Evolutionary conservation across 2,797 vertebrate species (phyloP), one percentile per base, ranked within the genome.

Genomic region (Micropoecilia bifurca): DNA sequence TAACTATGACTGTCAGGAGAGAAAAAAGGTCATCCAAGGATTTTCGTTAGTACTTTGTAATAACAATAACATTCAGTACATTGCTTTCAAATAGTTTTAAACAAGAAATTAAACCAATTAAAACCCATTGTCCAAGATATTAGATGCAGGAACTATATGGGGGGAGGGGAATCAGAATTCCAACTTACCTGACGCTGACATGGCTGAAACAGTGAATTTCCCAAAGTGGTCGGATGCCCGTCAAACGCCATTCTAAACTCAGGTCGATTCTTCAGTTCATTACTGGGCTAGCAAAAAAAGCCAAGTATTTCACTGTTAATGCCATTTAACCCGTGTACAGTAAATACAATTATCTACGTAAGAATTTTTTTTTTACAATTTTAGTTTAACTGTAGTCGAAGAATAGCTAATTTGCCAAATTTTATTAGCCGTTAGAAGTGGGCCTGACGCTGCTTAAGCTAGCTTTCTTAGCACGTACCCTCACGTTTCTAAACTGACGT

Each of bases 201-300:
- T 6, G 84, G 59, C 14, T 91, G 88, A 72, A 92, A 92, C 30
- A 90, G 85, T 7, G 89, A 90, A 76, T 92, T 92, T 75, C 84
- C 41, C 73, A 80, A 80, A 12, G 73, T 39, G 50, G 69, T 85
- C 25, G 89, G 90, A 84, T 87, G 85, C 16, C 85, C 80, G 73
- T 93, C 89, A 74, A 92, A 93, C 4, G 89, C 92, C 90, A 94
- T 91, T 82, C 47, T 94, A 81, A 84, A 55, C 57, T 89, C 80
- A 73, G 66, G 75, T 59, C 73, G 77, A 84, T 79, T 87, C 76
- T 86, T 93, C 77, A 55, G 75, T 79, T 80, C 84, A 90, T 94
- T 78, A 86, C 90, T 90, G 39, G 53, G 77, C 91, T 83, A 78
- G 20, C 1, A 75, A 83, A 68, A 77, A 30, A 84, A 20, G 73